Conservation (phyloP, 53 echinoderm and acorn worm genomes). For the Stichopus horrens region DNA sequence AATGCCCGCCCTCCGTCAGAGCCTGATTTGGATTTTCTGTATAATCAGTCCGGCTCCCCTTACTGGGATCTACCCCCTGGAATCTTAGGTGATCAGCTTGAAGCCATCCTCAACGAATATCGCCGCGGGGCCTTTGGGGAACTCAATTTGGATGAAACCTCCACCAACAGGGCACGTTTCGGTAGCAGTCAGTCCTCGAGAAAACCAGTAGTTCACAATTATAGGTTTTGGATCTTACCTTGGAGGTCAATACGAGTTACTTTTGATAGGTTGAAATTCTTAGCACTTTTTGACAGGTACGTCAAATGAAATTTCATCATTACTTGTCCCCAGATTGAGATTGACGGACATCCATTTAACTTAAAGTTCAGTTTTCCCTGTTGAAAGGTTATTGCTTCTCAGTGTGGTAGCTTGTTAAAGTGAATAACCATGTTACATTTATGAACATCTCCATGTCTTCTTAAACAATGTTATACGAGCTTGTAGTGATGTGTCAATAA, state of each 20-base stretch:
- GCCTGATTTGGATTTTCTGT: slow-evolving; percentile 55
- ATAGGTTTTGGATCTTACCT: slow-evolving; percentile 94
- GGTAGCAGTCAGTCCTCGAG: slow-evolving; percentile 34
- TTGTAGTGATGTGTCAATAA: too few relatives aligned
- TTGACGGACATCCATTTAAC: too few relatives aligned
- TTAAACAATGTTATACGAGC: too few relatives aligned
- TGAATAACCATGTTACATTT: too few relatives aligned
- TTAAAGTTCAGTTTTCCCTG: too few relatives aligned
- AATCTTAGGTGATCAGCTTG: slow-evolving; percentile 53
- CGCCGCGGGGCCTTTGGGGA: slow-evolving; percentile 31
- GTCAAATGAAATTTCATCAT: neutral
- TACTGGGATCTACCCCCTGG: slow-evolving; percentile 65
- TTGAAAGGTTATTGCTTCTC: too few relatives aligned
- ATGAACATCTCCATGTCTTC: too few relatives aligned
- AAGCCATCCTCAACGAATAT: slow-evolving; percentile 57
- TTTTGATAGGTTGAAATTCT: slow-evolving; percentile 88
- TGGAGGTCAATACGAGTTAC: slow-evolving; percentile 89
- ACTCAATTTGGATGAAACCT: slow-evolving; percentile 30
- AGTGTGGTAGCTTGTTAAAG: too few relatives aligned
- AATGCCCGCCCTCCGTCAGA: slow-evolving; percentile 53
- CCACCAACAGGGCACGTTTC: slow-evolving; percentile 30
- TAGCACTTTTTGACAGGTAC: slow-evolving; percentile 95
- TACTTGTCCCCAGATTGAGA: too few relatives aligned
- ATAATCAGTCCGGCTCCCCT: slow-evolving; percentile 47
- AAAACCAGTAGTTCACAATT: slow-evolving; percentile 75